These are phyloP conservation scores for Alectura lathami DNA, from an alignment of 2,113 vertebrate species.

Conservation along the genomic window DNA sequence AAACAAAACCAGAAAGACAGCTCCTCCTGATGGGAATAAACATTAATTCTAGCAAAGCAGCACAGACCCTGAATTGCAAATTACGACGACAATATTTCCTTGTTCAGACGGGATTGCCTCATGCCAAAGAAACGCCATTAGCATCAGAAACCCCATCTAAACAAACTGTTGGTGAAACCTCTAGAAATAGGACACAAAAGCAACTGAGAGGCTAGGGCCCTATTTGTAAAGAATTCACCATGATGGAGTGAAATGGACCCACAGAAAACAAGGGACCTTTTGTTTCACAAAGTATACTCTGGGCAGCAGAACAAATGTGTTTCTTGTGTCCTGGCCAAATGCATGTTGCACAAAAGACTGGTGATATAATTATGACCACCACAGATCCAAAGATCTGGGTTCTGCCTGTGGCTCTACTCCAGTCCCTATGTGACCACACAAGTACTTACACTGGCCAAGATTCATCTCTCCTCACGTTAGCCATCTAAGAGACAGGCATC, in stretches of 20 bases:
- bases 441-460: neutral
- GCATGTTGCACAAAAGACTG: neutral
- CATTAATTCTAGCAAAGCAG: constrained; percentile 24
- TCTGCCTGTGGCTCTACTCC: neutral
- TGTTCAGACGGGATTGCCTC: neutral
- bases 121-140: neutral
- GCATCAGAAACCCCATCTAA: neutral
- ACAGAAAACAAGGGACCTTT: neutral
- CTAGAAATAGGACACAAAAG: neutral
- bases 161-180: neutral
- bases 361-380: neutral
- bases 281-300: neutral
- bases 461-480: neutral
- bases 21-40: constrained; percentile 38
- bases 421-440: neutral
- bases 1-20: constrained; percentile 32
- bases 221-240: neutral
- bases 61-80: constrained; percentile 32
- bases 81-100: neutral
- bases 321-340: neutral
- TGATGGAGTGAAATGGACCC: neutral
- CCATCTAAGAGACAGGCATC: neutral
- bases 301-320: neutral
- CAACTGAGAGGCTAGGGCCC: neutral
- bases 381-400: neutral